Evolutionary conservation across 2,888 invertebrate genomes (phyloP).

Genomic region (Girardia tigrina): DNA sequence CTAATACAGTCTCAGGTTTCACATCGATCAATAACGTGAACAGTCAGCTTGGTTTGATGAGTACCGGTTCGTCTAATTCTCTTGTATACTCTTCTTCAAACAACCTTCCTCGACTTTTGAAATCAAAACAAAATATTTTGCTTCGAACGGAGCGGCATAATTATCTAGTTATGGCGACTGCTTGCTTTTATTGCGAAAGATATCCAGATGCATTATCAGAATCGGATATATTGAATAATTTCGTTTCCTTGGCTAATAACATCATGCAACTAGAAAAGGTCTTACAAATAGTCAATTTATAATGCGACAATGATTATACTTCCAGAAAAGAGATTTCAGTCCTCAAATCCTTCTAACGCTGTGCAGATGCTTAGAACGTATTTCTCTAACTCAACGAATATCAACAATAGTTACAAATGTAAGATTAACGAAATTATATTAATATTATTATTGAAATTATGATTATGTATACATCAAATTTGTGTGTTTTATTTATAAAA

Average conservation of each 20-base stretch:
- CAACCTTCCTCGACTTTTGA: background rate
- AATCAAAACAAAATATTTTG: background rate
- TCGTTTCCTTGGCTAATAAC: background rate
- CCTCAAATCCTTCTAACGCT: no score
- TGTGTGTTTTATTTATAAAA: no score
- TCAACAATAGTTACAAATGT: no score
- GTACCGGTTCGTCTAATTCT: background rate
- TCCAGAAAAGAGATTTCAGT: no score
- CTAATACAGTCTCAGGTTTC: background rate
- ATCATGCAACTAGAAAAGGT: background rate
- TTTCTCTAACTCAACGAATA: no score
- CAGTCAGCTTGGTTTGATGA: background rate
- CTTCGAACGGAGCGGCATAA: slow-evolving; percentile 23
- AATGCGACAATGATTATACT: no score
- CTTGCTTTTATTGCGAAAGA: slow-evolving; percentile 31
- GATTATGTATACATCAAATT: no score
- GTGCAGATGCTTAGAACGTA: no score
- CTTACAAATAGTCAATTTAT: background rate
- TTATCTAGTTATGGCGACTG: background rate
- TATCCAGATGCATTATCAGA: slow-evolving; percentile 16
- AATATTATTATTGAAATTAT: no score
- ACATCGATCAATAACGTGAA: background rate
- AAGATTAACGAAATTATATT: no score
- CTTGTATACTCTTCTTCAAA: background rate
- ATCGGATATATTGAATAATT: slow-evolving; percentile 19